A percentile compares a stretch with the other conserved stretches of the same genome.
These are phyloP conservation scores for Triplophysa rosa DNA, from an alignment of 2,113 vertebrate genomes.

Conservation along the genomic window DNA sequence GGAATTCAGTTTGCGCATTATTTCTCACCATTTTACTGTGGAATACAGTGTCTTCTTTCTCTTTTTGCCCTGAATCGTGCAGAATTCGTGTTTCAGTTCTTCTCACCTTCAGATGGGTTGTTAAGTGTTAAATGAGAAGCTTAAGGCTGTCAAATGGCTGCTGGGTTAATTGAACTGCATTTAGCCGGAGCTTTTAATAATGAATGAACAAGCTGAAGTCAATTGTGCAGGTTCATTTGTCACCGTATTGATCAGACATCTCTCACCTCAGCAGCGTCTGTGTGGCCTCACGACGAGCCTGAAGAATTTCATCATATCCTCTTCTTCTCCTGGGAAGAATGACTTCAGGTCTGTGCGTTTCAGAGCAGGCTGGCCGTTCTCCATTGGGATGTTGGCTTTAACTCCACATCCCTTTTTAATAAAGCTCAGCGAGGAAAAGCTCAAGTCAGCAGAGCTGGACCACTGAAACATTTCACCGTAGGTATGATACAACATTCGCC, in stretches of 20 bases:
- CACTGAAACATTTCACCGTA: not conserved
- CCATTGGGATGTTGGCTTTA: conserved; percentile 28
- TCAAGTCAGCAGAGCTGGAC: conserved; percentile 30
- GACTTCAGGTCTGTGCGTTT: conserved; percentile 14
- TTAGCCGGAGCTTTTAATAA: conserved; percentile 60
- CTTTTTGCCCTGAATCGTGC: not conserved
- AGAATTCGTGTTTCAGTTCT: conserved; percentile 2
- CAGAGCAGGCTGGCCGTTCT: conserved; percentile 26
- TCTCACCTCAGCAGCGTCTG: conserved; percentile 23
- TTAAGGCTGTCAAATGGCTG: conserved; percentile 35
- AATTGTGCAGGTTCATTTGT: conserved; percentile 55
- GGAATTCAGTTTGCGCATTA: not conserved
- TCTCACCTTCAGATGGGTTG: conserved; percentile 35
- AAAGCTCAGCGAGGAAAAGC: conserved; percentile 19
- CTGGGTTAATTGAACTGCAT: conserved; percentile 50
- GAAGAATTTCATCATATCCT: conserved; percentile 31
- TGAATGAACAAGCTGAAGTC: conserved; percentile 54
- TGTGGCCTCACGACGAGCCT: conserved; percentile 5
- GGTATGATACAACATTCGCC: not conserved
- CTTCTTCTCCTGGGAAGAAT: conserved; percentile 39
- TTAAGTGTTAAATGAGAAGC: conserved; percentile 42
- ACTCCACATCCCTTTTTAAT: conserved; percentile 44
- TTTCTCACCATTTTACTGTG: not conserved
- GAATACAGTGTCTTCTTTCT: not conserved
- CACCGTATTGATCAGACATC: conserved; percentile 46